Evolutionary conservation across 2,113 vertebrate genomes (phyloP), one percentile per base, ranked within the genome.

Genomic region (Trochalopteron elliotii): DNA sequence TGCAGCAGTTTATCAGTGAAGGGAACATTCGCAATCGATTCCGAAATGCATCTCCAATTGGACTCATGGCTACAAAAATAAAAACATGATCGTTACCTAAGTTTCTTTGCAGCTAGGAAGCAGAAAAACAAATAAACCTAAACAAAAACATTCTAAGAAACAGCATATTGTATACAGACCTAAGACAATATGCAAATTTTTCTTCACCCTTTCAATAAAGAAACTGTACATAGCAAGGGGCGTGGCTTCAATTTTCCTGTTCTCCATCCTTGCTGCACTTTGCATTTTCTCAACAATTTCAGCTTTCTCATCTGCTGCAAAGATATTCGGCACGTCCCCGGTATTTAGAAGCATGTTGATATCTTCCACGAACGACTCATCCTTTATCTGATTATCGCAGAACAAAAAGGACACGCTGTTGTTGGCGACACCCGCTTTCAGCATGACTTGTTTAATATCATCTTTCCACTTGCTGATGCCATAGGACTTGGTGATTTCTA

Each of bases 1-100:
- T 99, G 91, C 99, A 99, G 96, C 99, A 99, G 95, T 99, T 99
- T 97, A 99, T 99, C 47, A 99, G 97, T 1, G 99, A 99, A 16
- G 99, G 99, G 91, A 99, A 99, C 99, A 99, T 99, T 44, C 99
- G 96, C 17, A 99, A 97, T 35, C 98, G 98, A 96, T 99, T 99
- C 89, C 99, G 98, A 96, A 99, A 99, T n/a, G 98, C 97, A 18
- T 99, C 98, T 37, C 99, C 99, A n/a, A 99, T 98, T 24, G 99
- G 99, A 94, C 99, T 99, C 98, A 99, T 98, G 52, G 99, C 99
- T 99, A 63, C 95, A 82, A 37, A 69, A 68, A 87, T 7, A 60
- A 85, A 42, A 76, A 30, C 44, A 28, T 21, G 1, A n/a, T 12
- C 9, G 3, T 80, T 78, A 69, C 9, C 53, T 45, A 55, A 60